Evolutionary conservation across 2,797 vertebrate genomes (phyloP).

Genomic region (Sparus aurata): DNA sequence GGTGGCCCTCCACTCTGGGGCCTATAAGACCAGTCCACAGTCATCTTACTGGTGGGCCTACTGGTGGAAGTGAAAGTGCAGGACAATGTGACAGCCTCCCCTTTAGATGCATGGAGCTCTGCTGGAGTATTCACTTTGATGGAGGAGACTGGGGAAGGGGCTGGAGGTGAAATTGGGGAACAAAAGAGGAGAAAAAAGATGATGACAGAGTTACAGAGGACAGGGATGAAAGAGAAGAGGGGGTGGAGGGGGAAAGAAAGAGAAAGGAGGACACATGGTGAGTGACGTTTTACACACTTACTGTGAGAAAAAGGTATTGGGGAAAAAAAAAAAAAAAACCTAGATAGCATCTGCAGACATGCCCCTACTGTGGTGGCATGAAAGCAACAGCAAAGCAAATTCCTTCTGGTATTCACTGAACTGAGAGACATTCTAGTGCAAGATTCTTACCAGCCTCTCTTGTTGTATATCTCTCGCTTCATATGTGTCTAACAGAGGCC

Average conservation of each 20-base stretch:
- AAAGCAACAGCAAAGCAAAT: conserved; percentile 30
- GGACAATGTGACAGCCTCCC: conserved; percentile 84
- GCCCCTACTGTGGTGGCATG: neutral
- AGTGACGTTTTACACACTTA: conserved; percentile 14
- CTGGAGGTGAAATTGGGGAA: conserved; percentile 37
- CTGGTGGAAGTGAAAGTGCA: conserved; percentile 90
- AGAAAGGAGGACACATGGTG: neutral
- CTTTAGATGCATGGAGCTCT: conserved; percentile 80
- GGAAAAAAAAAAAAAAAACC: no score
- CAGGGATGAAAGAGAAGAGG: neutral
- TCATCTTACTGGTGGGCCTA: conserved; percentile 86
- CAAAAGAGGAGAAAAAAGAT: neutral
- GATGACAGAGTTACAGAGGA: neutral
- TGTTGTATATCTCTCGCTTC: conserved; percentile 33
- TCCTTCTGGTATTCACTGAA: conserved; percentile 14
- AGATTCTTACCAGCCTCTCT: conserved; percentile 29
- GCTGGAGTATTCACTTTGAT: conserved; percentile 73
- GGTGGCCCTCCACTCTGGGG: conserved; percentile 84
- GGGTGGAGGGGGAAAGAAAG: neutral
- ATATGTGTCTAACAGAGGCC: conserved; percentile 37
- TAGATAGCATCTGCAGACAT: conserved; percentile 18
- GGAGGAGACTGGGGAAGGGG: conserved; percentile 50
- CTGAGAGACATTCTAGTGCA: conserved; percentile 33
- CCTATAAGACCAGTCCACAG: conserved; percentile 91
- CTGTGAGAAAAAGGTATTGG: neutral